A percentile compares a stretch with the other conserved stretches of the same genome.
phyloP scores from a whole-genome alignment of 1,140 invertebrate species.

The Catajapyx aquilonaris region DNA sequence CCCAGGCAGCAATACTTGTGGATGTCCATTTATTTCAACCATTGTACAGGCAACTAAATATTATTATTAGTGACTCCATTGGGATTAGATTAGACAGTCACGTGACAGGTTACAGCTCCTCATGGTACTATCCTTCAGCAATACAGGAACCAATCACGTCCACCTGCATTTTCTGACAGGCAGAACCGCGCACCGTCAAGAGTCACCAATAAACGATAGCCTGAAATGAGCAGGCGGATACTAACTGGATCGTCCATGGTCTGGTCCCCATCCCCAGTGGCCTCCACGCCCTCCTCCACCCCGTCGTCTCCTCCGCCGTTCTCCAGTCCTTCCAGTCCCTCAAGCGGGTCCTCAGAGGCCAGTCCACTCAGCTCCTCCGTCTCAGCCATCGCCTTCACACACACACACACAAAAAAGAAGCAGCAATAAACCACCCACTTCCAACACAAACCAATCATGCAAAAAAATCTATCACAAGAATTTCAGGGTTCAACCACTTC shows the following conservation, averaged over 20 bases:
- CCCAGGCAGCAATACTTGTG: too few species aligned
- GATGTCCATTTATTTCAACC: too few species aligned
- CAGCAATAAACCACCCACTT: too few species aligned
- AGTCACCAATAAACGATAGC: slow-evolving; percentile 2
- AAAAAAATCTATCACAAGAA: too few species aligned
- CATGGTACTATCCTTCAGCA: not conserved
- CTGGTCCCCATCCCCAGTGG: slow-evolving; percentile 26
- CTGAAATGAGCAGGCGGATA: slow-evolving; percentile 1
- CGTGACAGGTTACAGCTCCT: not conserved
- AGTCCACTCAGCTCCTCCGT: slow-evolving; percentile 32
- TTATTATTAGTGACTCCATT: slow-evolving; percentile 4
- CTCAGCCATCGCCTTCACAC: slow-evolving; percentile 26
- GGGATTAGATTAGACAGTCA: slow-evolving; percentile 2
- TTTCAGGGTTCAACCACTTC: too few species aligned
- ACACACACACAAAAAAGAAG: too few species aligned
- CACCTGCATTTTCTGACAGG: not conserved
- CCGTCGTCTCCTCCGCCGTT: slow-evolving; percentile 14
- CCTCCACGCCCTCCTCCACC: slow-evolving; percentile 18
- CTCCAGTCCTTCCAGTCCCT: slow-evolving; percentile 30
- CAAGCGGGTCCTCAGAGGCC: slow-evolving; percentile 27
- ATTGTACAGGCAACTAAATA: slow-evolving; percentile 6
- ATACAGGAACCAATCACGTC: not conserved
- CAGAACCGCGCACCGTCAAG: not conserved
- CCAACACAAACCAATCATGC: too few species aligned
- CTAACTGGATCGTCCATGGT: slow-evolving; percentile 15